These are phyloP conservation scores for Teleopsis dalmanni DNA, from an alignment of 1,140 invertebrate genomes.

Conservation along the genomic window DNA sequence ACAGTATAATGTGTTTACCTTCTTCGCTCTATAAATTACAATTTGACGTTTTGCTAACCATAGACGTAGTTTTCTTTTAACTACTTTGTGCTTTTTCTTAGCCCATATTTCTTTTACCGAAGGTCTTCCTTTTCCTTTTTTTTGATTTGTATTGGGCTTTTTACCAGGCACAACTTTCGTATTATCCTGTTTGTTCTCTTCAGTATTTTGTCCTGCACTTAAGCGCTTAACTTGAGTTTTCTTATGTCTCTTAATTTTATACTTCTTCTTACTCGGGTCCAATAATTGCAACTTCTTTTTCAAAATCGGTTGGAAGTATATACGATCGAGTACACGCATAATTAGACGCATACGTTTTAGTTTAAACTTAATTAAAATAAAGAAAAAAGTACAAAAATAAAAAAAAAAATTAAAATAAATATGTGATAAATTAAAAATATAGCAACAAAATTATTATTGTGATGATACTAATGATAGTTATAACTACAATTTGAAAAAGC, in stretches of 20 bases:
- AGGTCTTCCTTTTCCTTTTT: no score
- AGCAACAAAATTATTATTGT: not conserved
- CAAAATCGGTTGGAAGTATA: conserved; percentile 37
- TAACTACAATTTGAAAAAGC: not conserved
- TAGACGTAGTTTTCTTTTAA: no score
- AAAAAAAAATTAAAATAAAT: not conserved
- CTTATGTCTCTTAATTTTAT: not conserved
- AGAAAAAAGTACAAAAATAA: not conserved
- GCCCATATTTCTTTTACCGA: no score
- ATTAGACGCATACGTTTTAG: conserved; percentile 33
- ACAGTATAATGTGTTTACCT: no score
- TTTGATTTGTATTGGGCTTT: no score
- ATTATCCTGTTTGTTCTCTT: not conserved
- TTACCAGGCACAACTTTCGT: not conserved
- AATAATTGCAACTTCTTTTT: conserved; percentile 33
- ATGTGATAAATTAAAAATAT: not conserved
- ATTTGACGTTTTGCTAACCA: no score
- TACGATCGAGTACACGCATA: conserved; percentile 37
- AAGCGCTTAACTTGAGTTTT: not conserved
- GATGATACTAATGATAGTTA: not conserved
- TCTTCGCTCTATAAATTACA: no score
- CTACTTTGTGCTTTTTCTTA: no score
- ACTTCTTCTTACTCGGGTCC: not conserved
- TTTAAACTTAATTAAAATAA: conserved; percentile 2
- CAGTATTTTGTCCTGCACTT: not conserved